Evolutionary conservation across 1,140 invertebrate species (phyloP).

Genomic region (Drosophila ironensis): DNA sequence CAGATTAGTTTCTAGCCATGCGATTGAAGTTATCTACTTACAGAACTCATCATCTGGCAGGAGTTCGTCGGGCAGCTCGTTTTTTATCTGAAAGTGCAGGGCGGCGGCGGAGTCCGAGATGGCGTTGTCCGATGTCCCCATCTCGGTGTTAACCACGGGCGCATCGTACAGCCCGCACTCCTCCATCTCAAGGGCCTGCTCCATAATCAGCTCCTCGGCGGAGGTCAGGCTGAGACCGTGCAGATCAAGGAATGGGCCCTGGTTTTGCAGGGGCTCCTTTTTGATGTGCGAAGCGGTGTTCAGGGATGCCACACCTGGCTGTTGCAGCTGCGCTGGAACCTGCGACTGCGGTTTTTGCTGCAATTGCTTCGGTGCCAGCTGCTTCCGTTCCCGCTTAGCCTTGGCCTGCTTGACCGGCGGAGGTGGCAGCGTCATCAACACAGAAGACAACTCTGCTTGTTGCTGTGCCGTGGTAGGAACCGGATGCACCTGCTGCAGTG

Average conservation of each 20-base stretch:
- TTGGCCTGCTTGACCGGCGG: constrained; percentile 55
- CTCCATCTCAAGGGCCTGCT: constrained; percentile 79
- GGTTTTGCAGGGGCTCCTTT: constrained; percentile 57
- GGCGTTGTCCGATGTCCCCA: constrained; percentile 72
- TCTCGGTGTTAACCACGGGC: constrained; percentile 34
- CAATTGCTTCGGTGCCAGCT: constrained; percentile 67
- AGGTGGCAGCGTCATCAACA: constrained; percentile 19
- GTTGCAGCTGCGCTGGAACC: constrained; percentile 2
- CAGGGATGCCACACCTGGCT: not conserved
- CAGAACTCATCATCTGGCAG: constrained; percentile 68
- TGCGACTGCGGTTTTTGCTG: constrained; percentile 53
- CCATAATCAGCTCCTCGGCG: constrained; percentile 80
- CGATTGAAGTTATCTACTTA: constrained; percentile 35
- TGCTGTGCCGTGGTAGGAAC: constrained; percentile 1
- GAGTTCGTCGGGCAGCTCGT: constrained; percentile 66
- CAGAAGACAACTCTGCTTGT: constrained; percentile 22
- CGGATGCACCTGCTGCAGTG: constrained; percentile 56
- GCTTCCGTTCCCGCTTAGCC: constrained; percentile 70
- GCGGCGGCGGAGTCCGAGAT: constrained; percentile 76
- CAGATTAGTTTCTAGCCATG: constrained; percentile 5
- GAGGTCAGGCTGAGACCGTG: constrained; percentile 74
- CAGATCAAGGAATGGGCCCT: constrained; percentile 60
- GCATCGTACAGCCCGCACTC: constrained; percentile 72
- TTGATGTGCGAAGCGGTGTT: constrained; percentile 54
- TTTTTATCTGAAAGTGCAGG: constrained; percentile 76